Base-by-base conservation (phyloP, 2,113 vertebrate species). In the Spea bombifrons region DNA sequence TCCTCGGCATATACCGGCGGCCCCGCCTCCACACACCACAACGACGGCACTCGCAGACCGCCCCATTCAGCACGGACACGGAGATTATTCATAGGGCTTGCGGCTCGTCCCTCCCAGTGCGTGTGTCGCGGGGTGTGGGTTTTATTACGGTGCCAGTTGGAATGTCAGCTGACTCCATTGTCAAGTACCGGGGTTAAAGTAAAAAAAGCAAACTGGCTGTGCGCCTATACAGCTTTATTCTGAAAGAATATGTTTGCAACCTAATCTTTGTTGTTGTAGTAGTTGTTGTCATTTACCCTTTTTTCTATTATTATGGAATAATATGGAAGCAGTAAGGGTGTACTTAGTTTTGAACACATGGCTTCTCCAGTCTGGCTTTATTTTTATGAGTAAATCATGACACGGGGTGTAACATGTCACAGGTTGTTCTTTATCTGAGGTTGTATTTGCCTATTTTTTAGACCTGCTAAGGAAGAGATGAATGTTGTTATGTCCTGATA, bases 11-110 rank as follows among this genome's bases (percentile, higher is more conserved):
- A 71, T 13, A 13, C 45, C 45, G 67, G 45, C 45, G 49, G 65
- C 8, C 46, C 50, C 76, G 66, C 68, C 68, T 44, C n/a, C 75
- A 15, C 75, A 63, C 57, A 63, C 67, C 67, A 78, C 45, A 43
- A 3, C 65, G 67, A 76, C 64, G 49, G 30, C 30, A 30, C 30
- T 30, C 30, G 30, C 30, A 30, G 1, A 30, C 30, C 30, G 30
- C 30, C 30, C 30, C 30, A 30, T 30, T 30, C 30, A 30, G 30
- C 30, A 2, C 30, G 30, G 30, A 30, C 30, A 30, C 30, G 30
- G 30, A 2, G 30, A 30, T 30, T 30, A 30, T 30, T 30, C 1
- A 30, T 30, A 30, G 8, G 15, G 8, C 4, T 15, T 13, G 49
- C 8, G 75, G 48, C 63, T 0, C 47, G 15, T 12, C 55, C n/a